These are phyloP conservation scores for Lepus townsendii DNA, from an alignment of 2,797 vertebrate genomes.

Conservation along the genomic window DNA sequence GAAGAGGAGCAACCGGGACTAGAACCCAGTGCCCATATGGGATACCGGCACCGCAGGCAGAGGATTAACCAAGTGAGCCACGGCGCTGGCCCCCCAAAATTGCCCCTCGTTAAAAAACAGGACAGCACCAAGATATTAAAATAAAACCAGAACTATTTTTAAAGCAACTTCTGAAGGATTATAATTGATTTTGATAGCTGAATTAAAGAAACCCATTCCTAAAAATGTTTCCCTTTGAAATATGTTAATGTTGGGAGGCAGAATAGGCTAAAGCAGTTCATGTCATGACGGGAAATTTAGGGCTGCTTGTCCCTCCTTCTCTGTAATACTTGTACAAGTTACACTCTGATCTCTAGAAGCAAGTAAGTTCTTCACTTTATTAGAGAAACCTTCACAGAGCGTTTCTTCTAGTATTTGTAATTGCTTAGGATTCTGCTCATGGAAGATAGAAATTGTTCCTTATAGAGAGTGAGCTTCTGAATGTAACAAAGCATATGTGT, in stretches of 20 bases:
- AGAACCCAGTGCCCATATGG: too few relatives aligned
- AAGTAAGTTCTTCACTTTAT: neutral
- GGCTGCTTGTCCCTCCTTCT: neutral
- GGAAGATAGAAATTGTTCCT: conserved; percentile 26
- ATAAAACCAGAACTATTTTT: conserved; percentile 49
- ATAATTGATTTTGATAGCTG: neutral
- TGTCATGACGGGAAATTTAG: neutral
- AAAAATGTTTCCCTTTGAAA: neutral
- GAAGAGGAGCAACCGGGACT: too few relatives aligned
- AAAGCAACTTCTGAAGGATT: conserved; percentile 14
- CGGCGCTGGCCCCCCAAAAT: neutral
- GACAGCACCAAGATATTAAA: neutral
- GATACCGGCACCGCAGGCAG: too few relatives aligned
- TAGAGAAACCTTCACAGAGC: neutral
- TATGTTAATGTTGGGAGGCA: neutral
- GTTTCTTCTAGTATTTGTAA: conserved; percentile 1
- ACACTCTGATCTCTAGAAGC: neutral
- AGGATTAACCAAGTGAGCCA: too few relatives aligned
- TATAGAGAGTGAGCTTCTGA: conserved; percentile 37
- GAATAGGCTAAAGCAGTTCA: neutral
- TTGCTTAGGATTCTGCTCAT: neutral
- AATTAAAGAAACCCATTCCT: conserved; percentile 37
- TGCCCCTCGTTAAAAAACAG: neutral
- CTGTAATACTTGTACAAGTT: neutral
- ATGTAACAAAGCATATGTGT: neutral